Base-by-base conservation (phyloP, 35 echinoderm and acorn worm species). In the Hemicentrotus pulcherrimus region DNA sequence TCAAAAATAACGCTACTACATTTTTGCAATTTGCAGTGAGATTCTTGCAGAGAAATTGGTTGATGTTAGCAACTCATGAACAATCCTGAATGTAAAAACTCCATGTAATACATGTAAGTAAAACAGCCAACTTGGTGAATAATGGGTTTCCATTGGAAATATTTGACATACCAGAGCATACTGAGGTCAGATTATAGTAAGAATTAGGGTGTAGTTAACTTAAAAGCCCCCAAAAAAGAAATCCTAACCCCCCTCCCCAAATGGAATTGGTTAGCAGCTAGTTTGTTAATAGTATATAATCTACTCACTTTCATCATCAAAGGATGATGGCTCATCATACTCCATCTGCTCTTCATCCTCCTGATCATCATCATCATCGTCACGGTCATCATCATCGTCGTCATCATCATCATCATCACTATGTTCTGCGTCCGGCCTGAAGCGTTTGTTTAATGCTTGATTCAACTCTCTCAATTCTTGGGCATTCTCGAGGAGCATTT, bases 391-490 rank as follows among this genome's bases (percentile, higher is more conserved):
- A 24, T 95, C 46, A 30, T 12, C 86, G 30, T 95, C 9, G 18
- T 86, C 47, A 47, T 87, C 70, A 8, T 87, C 78, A 5, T 47
- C 86, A 35, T n/a, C 60, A 2, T 48, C 28, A 9, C 32, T 2
- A 10, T 89, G 12, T 9, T 46, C 28, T 0, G 24, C 30, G n/a
- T 45, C 85, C 14, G 46, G 45, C 85, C 45, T 48, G 31, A 86
- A 94, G 16, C 91, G 32, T 48, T 86, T 41, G 47, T 47, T 50
- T 16, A 47, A 31, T 13, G 32, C 28, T 15, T 94, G n/a, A 19
- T 94, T 92, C 46, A 96, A 14, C 30, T 94, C 95, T 48, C 65
- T 94, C 31, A 94, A 41, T 8, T 96, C 95, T 52, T 94, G 32
- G 28, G 91, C 92, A 58, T 92, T 47, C 71, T 50, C 91, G 0